Evolutionary conservation across 2,797 vertebrate species (phyloP), one percentile per base, ranked within the genome.

Genomic region (Pagetopsis macropterus): DNA sequence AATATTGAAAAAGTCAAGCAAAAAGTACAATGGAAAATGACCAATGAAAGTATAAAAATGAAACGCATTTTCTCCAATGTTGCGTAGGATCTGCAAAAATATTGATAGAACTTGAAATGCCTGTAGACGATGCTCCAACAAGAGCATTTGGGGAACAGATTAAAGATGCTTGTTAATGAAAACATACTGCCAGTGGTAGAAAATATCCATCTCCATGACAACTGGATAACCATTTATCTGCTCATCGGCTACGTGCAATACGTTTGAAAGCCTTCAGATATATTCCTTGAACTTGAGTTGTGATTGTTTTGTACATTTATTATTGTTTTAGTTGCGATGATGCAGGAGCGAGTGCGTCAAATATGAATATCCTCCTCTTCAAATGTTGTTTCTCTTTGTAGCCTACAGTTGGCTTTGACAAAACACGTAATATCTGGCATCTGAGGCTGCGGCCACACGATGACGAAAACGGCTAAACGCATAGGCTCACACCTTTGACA

Each of bases 181-280:
- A 44, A 54, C 41, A 40, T 6, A 51, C 40, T 51, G 21, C 57
- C 31, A 14, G 13, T n/a, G 11, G 8, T 17, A 71, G 40, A 57
- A 72, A 23, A 27, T 40, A 40, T 23, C 48, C 9, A 51, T 64
- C 31, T 50, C 62, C 31, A 41, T 64, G 41, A 55, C 60, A 49
- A 49, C 41, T 54, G 49, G 10, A 9, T 55, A 16, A 62, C 49
- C 37, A 27, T 52, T 31, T 44, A 50, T 21, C 14, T 70, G 19
- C 48, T 61, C 48, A 33, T 21, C 9, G 55, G 31, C 27, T 49
- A 45, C 17, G 4, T 40, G 33, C 40, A 19, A 45, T 46, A n/a
- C 16, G n/a, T 7, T 3, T 31, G 50, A 44, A 54, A 65, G 63
- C 41, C 10, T 19, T 6, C 33, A 13, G 46, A 40, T 40, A 40